These are phyloP conservation scores for Perccottus glenii DNA, from an alignment of 2,113 vertebrate species.

Conservation along the genomic window DNA sequence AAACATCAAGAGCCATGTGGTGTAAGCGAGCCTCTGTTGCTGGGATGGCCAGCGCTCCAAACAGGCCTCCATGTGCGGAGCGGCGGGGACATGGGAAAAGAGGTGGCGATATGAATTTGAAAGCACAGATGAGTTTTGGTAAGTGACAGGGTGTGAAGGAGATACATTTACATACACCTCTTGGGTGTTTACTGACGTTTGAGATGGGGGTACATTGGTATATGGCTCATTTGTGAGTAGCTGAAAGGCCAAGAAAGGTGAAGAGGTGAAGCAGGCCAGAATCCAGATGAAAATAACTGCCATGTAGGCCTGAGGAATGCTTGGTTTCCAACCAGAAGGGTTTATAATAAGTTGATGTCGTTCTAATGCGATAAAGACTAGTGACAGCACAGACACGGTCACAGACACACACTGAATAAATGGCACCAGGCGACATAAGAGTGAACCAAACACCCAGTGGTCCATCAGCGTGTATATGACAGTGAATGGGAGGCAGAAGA, in stretches of 20 bases:
- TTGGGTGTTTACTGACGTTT: slow-evolving; percentile 39
- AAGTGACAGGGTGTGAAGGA: slow-evolving; percentile 13
- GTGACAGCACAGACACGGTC: slow-evolving; percentile 89
- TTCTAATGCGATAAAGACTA: slow-evolving; percentile 92
- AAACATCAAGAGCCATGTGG: slow-evolving; percentile 85
- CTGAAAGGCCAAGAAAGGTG: slow-evolving; percentile 87
- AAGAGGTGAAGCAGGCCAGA: slow-evolving; percentile 83
- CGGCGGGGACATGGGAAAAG: slow-evolving; percentile 45
- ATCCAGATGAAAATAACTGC: slow-evolving; percentile 85
- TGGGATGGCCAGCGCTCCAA: slow-evolving; percentile 85
- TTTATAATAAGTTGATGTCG: slow-evolving; percentile 94
- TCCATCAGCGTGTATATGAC: slow-evolving; percentile 92
- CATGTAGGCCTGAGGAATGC: slow-evolving; percentile 84
- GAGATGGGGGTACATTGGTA: slow-evolving; percentile 70
- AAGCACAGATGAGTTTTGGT: slow-evolving; percentile 52
- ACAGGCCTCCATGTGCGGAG: slow-evolving; percentile 81
- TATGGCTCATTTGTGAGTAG: slow-evolving; percentile 83
- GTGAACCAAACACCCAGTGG: slow-evolving; percentile 91
- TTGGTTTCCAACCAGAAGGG: slow-evolving; percentile 91
- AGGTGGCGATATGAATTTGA: slow-evolving; percentile 40
- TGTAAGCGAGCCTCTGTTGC: slow-evolving; percentile 83
- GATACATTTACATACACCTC: slow-evolving; percentile 41
- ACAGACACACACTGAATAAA: slow-evolving; percentile 91
- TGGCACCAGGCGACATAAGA: slow-evolving; percentile 86
- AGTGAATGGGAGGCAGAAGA: slow-evolving; percentile 90